Conservation (phyloP, 2,113 vertebrate species). For the Thermophis baileyi region DNA sequence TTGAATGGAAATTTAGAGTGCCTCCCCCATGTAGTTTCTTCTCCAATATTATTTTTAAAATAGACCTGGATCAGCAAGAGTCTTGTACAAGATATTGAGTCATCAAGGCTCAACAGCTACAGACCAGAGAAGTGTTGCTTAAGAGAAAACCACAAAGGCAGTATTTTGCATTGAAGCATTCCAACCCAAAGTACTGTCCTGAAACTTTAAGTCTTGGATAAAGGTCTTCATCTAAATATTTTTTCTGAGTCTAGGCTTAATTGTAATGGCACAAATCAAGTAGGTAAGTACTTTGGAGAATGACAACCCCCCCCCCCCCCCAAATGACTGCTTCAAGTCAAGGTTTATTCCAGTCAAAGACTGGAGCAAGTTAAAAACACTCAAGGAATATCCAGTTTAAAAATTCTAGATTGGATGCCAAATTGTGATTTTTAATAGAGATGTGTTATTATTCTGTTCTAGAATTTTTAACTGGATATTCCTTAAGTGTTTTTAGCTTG, state of each 20-base stretch:
- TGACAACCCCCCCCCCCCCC: too few species aligned
- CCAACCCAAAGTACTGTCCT: fast-evolving
- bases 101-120: neutral
- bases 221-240: neutral
- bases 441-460: neutral
- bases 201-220: neutral
- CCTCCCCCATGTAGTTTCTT: neutral
- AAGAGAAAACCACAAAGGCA: neutral
- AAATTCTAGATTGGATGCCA: neutral
- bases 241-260: neutral
- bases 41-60: neutral
- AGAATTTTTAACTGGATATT: neutral
- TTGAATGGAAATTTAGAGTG: neutral
- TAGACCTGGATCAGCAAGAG: neutral
- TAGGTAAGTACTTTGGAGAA: neutral
- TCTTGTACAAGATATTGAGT: neutral
- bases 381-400: neutral
- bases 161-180: neutral
- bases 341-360: neutral
- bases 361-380: neutral
- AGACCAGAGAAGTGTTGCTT: neutral
- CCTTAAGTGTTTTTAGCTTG: neutral
- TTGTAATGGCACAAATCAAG: neutral
- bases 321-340: neutral
- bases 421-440: neutral